A percentile compares a stretch with the other conserved stretches of the same genome.
These are phyloP conservation scores for Solea solea DNA, from an alignment of 2,113 vertebrate species.

Conservation along the genomic window DNA sequence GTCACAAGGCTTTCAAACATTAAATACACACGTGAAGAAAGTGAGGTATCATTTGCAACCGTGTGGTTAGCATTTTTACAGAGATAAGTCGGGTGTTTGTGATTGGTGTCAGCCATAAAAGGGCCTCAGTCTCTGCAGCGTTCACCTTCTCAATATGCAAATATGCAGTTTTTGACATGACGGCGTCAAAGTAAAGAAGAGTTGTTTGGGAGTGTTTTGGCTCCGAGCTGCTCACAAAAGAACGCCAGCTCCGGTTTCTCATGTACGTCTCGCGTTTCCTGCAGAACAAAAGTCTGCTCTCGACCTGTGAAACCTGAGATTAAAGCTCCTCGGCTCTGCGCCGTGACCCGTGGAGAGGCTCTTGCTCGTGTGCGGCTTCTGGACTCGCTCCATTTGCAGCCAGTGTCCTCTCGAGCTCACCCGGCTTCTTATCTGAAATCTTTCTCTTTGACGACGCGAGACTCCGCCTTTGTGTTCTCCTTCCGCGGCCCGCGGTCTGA, in stretches of 20 bases:
- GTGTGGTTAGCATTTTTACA: conserved; percentile 28
- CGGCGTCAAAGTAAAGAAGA: background rate
- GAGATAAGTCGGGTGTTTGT: conserved; percentile 33
- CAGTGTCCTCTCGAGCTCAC: conserved; percentile 1
- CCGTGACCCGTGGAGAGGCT: conserved; percentile 22
- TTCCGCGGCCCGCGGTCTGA: conserved; percentile 3
- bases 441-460: background rate
- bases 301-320: conserved; percentile 47
- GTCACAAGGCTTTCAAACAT: conserved; percentile 11
- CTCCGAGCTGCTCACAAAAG: background rate
- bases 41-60: conserved; percentile 44
- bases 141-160: conserved; percentile 48
- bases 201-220: background rate
- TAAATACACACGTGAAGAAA: conserved; percentile 9
- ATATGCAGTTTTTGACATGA: conserved; percentile 1
- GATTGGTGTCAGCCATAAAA: conserved; percentile 11
- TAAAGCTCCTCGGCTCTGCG: conserved; percentile 11
- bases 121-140: conserved; percentile 7
- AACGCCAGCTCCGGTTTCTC: conserved; percentile 5
- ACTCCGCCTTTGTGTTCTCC: conserved; percentile 1
- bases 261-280: conserved; percentile 25
- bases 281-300: conserved; percentile 30
- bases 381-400: background rate
- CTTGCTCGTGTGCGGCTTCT: conserved; percentile 10
- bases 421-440: conserved; percentile 2